These are phyloP conservation scores for Triplophysa bombifrons DNA, from an alignment of 2,797 vertebrate genomes.

Conservation along the genomic window DNA sequence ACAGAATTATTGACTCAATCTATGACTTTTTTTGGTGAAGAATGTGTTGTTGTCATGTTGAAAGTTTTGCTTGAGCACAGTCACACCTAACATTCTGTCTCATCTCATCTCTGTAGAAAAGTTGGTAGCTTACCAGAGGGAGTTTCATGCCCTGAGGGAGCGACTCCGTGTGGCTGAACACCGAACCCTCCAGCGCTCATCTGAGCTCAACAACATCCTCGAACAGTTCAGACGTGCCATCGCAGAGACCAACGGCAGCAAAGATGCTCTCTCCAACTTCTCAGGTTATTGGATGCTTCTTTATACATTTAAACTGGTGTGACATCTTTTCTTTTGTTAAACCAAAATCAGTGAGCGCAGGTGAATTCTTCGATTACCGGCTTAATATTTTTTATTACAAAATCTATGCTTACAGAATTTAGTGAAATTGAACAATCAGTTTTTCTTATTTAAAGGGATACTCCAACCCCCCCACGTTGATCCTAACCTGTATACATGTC, in stretches of 20 bases:
- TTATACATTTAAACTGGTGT: no score
- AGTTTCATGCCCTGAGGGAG: conserved; percentile 95
- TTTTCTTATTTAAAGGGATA: no score
- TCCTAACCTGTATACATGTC: no score
- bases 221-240: conserved; percentile 93
- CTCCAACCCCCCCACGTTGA: no score
- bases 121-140: conserved; percentile 93
- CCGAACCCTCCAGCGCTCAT: conserved; percentile 93
- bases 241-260: conserved; percentile 91
- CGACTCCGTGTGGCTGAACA: conserved; percentile 95
- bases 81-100: not conserved
- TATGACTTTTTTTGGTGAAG: not conserved
- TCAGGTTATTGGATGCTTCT: conserved; percentile 79
- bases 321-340: not conserved
- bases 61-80: not conserved
- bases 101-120: conserved; percentile 79
- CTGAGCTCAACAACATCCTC: conserved; percentile 92
- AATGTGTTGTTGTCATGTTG: not conserved
- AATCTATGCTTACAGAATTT: not conserved
- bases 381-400: not conserved
- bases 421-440: not conserved
- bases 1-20: no score
- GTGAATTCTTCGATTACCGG: not conserved
- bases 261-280: conserved; percentile 86
- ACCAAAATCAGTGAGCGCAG: no score